Evolutionary conservation across 2,113 vertebrate genomes (phyloP), one percentile per base, ranked within the genome.

Genomic region (Agelaius tricolor): DNA sequence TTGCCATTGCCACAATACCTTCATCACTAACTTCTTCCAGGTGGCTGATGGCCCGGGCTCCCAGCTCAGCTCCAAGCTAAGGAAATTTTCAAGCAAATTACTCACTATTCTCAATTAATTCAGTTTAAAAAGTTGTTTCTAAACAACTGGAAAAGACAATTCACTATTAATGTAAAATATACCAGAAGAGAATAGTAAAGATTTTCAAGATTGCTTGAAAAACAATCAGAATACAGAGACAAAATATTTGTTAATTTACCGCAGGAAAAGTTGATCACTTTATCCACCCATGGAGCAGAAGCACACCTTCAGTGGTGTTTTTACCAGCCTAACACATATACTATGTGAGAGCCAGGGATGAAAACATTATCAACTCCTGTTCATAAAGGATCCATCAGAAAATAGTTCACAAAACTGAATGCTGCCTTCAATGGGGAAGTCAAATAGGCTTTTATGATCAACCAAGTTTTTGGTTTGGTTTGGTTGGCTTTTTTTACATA

Each of bases 21-120:
- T 98, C 98, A 59, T 99, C 98, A 2, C 98, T 99, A 41, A 98
- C 98, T 98, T 99, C 99, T 95, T 99, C 99, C 95, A 99, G 97
- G 93, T 99, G 99, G 96, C 99, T 99, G 96, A 99, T 97, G 72
- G 99, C 99, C 55, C 92, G 97, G 16, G 99, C 99, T 74, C 98
- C 98, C 2, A 99, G 97, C 72, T 99, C 98, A 14, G 98, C 99
- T 71, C 99, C 99, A 44, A 99, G 96, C 99, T 99, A 85, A 81
- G 59, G 27, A 95, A 68, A 91, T 87, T 51, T 59, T 65, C 39
- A 92, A 84, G 31, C 88, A 67, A 83, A 44, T 90, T 52, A 91
- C 5, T 74, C 61, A 67, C 9, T 21, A 3, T 41, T 83, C 49
- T 86, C 51, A 83, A 72, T 23, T 41, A 68, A 63, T 65, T 69